Percentiles rank a stretch among this genome's conserved stretches.
Conservation (phyloP, 2,888 invertebrate species). For the Eupithecia pulchellata region DNA sequence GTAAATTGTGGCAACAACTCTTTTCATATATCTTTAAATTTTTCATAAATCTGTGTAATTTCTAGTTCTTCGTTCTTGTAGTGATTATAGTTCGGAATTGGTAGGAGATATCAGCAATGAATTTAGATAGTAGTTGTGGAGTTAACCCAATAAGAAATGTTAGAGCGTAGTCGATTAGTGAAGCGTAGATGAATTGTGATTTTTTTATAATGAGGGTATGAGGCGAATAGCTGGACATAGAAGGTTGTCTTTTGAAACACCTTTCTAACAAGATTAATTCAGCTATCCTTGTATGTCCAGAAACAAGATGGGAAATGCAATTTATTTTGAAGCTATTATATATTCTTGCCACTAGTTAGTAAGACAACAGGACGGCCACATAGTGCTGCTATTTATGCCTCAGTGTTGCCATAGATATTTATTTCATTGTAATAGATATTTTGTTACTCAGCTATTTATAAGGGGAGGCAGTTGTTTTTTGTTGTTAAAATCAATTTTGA, state of each 20-base stretch:
- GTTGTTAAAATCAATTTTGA: conserved; percentile 17
- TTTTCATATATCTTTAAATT: conserved; percentile 16
- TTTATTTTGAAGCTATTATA: conserved; percentile 58
- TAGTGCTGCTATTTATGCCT: conserved; percentile 27
- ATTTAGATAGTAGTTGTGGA: conserved; percentile 37
- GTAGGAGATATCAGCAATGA: conserved; percentile 34
- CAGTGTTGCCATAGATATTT: conserved; percentile 28
- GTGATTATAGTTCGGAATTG: conserved; percentile 18
- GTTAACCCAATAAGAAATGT: conserved; percentile 21
- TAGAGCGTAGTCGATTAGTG: conserved; percentile 28
- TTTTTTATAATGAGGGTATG: conserved; percentile 38
- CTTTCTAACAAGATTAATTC: neutral
- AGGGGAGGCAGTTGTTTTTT: conserved; percentile 20
- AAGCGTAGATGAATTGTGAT: conserved; percentile 39
- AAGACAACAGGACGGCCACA: conserved; percentile 35
- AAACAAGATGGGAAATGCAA: conserved; percentile 29
- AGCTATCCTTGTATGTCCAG: conserved; percentile 5
- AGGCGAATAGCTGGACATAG: conserved; percentile 22
- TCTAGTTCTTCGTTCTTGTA: conserved; percentile 20
- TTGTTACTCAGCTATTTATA: neutral
- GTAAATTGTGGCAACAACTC: conserved; percentile 51
- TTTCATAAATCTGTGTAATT: conserved; percentile 9
- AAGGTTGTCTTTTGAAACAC: neutral
- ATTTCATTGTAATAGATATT: conserved; percentile 8
- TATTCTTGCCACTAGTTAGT: conserved; percentile 64